Evolutionary conservation across 2,888 invertebrate species (phyloP).

Genomic region (Pemphredon lugubris): DNA sequence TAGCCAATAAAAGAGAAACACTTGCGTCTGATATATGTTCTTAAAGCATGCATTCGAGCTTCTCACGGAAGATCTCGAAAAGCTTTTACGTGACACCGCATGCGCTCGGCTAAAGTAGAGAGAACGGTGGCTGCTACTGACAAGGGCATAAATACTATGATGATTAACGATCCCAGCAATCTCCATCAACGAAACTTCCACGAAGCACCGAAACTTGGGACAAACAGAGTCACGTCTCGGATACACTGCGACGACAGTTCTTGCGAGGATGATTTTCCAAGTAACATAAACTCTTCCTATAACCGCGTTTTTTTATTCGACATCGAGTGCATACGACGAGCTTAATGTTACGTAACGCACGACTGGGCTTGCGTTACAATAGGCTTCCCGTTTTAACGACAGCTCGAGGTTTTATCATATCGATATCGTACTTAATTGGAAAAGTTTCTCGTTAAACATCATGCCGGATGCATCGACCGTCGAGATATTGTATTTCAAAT

Average conservation of each 20-base stretch:
- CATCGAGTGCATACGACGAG: too few species aligned
- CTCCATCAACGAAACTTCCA: conserved; percentile 45
- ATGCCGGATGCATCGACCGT: too few species aligned
- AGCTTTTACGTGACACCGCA: neutral
- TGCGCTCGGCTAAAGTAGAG: neutral
- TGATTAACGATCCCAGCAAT: conserved; percentile 58
- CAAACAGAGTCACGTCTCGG: conserved; percentile 30
- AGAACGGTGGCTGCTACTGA: conserved; percentile 24
- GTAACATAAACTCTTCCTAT: neutral
- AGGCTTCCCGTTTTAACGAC: too few species aligned
- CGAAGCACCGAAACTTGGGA: conserved; percentile 44
- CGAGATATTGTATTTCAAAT: too few species aligned
- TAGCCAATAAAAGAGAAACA: neutral
- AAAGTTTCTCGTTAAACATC: too few species aligned
- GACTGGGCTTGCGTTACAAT: too few species aligned
- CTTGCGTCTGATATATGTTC: neutral
- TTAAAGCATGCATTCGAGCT: neutral
- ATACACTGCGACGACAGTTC: conserved; percentile 3
- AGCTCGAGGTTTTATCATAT: too few species aligned
- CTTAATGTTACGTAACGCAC: too few species aligned
- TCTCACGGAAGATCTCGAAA: neutral
- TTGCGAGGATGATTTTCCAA: conserved; percentile 4
- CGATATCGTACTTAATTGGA: too few species aligned
- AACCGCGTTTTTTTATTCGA: neutral
- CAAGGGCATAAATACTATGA: conserved; percentile 56